Percentiles rank a stretch among this genome's conserved stretches.
Conservation (phyloP, 2,888 invertebrate species). For the Scaptomyza cyrtandrae region DNA sequence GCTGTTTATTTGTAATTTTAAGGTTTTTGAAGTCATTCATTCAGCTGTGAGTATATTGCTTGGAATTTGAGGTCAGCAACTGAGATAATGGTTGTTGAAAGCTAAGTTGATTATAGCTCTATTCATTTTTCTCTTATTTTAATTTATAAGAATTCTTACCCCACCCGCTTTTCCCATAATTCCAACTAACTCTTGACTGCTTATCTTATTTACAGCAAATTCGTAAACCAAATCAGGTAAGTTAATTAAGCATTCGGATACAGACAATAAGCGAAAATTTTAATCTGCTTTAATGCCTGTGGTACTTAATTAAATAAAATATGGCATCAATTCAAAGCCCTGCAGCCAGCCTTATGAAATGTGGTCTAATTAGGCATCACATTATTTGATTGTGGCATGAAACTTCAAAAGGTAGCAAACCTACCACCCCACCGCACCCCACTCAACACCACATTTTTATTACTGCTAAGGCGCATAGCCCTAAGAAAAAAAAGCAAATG, state of each 20-base stretch:
- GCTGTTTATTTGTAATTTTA: too few species aligned
- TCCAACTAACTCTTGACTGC: slow-evolving; percentile 10
- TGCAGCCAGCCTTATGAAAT: slow-evolving; percentile 5
- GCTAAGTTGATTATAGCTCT: too few species aligned
- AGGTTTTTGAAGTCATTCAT: too few species aligned
- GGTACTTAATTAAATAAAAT: slow-evolving; percentile 36
- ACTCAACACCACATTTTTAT: too few species aligned
- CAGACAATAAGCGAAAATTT: slow-evolving; percentile 14
- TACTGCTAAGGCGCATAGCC: too few species aligned
- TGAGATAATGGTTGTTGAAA: too few species aligned
- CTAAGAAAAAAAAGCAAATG: slow-evolving; percentile 40
- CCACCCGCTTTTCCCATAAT: background rate
- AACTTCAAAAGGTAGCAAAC: slow-evolving; percentile 50
- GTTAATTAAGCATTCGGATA: slow-evolving; percentile 20
- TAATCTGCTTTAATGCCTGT: slow-evolving; percentile 8
- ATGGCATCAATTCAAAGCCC: slow-evolving; percentile 5
- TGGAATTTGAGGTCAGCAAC: too few species aligned
- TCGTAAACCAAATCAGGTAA: slow-evolving; percentile 61
- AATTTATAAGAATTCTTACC: background rate
- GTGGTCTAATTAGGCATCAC: slow-evolving; percentile 46
- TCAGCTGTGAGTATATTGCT: too few species aligned
- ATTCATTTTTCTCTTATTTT: too few species aligned
- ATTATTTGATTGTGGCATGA: slow-evolving; percentile 48
- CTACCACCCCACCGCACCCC: background rate
- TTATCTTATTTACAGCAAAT: slow-evolving; percentile 43